Evolutionary conservation across 30 jellyfish, hydroid and myxozoan genomes (phyloP), one percentile per base, ranked within the genome.

Genomic region (Cassiopea xamachana): DNA sequence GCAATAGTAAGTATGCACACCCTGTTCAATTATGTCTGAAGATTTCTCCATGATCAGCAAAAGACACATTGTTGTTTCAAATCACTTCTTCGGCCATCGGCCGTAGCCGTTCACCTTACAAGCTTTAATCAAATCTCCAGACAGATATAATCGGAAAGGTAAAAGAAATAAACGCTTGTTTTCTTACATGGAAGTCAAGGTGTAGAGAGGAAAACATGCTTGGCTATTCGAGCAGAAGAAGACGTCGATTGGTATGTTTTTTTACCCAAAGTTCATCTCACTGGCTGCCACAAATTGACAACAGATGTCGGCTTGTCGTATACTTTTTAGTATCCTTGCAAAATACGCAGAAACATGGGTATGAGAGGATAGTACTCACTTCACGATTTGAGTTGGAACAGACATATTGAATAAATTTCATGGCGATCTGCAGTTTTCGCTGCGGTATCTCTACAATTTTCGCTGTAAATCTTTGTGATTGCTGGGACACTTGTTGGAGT

Each of bases 181-280:
- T 64, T 64, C 74, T 4, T 64, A 27, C 43, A 9, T 5, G 74
- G 39, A 64, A 64, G 43, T 13, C 74, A 14, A 64, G 15, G 74
- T 64, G 8, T 64, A 2, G 6, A 9, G 2, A 75, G 68, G 14
- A 6, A 7, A 75, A 75, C 12, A 82, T 82, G 90, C 81, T 82
- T 17, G 90, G 83, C 15, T 70, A 82, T 55, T 82, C 90, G 58
- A 51, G 90, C 45, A 78, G 90, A 69, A 82, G 90, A 68, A 69
- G 70, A 27, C 73, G 7, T 48, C 90, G 90, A 10, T 45, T 48
- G 90, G 90, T 82, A 82, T 80, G 89, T 58, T 46, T 80, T 27
- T 79, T 55, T 12, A 55, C 27, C 13, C 2, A 69, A 9, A 76
- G 43, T 64, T 64, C 6, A 0, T 64, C 19, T 4, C 19, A 9